Evolutionary conservation across 2,888 invertebrate species (phyloP).

Genomic region (Drosophila affinis): DNA sequence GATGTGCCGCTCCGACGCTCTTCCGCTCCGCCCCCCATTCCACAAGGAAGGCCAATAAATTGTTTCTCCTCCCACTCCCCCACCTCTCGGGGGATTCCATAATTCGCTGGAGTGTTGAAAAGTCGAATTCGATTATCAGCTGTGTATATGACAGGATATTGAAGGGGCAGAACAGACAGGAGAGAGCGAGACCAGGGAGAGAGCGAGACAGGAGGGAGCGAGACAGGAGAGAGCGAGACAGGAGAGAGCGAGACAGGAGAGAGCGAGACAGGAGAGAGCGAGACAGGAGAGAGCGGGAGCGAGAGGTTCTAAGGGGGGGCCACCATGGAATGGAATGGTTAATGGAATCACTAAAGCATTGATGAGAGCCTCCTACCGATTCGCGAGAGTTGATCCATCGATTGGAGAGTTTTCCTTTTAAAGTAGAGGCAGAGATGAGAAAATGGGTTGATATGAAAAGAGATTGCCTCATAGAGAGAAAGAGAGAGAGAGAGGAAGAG

Average conservation of each 20-base stretch:
- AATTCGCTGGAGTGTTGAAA: constrained; percentile 49
- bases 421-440: neutral
- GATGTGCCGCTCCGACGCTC: constrained; percentile 45
- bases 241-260: no score
- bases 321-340: constrained; percentile 5
- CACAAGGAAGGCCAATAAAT: constrained; percentile 58
- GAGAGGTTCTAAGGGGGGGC: neutral
- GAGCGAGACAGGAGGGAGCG: no score
- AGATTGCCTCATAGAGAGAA: no score
- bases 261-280: no score
- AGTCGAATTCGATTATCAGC: constrained; percentile 61
- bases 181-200: no score
- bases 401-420: neutral
- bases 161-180: neutral
- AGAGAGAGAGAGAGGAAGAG: no score
- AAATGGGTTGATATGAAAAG: neutral
- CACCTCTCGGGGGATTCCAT: constrained; percentile 18
- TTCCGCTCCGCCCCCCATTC: constrained; percentile 22
- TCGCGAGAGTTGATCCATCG: neutral
- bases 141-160: constrained; percentile 30
- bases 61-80: constrained; percentile 10
- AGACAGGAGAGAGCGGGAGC: neutral
- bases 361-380: neutral
- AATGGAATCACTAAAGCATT: neutral
- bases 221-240: no score